These are phyloP conservation scores for Manis crassicaudata DNA, from an alignment of 2,797 vertebrate species.

Conservation along the genomic window DNA sequence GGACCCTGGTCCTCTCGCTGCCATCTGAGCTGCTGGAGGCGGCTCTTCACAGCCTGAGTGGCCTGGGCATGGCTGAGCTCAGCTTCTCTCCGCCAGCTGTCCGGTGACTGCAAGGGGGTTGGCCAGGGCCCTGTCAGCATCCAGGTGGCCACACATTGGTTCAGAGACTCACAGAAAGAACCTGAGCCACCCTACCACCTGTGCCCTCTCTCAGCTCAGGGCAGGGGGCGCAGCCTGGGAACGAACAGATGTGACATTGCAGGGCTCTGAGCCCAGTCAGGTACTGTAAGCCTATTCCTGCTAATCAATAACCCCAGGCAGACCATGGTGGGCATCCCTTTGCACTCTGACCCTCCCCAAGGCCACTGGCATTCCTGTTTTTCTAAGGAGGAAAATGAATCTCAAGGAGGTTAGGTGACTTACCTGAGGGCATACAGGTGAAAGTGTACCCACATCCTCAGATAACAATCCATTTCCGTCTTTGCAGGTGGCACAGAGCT, in stretches of 20 bases:
- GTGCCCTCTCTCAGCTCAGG: neutral
- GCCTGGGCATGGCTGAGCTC: too few relatives aligned
- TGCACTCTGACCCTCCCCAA: neutral
- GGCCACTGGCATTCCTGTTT: neutral
- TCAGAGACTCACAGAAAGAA: too few relatives aligned
- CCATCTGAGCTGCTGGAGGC: neutral
- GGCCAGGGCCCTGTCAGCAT: neutral
- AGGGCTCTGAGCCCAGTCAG: neutral
- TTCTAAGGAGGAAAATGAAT: neutral
- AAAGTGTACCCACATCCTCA: neutral
- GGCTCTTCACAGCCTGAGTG: neutral
- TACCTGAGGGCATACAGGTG: neutral
- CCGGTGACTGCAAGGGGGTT: neutral
- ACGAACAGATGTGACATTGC: neutral
- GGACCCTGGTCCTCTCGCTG: neutral
- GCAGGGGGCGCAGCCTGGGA: rapidly evolving
- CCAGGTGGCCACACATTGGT: rapidly evolving
- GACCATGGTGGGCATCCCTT: neutral
- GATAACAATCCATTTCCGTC: neutral
- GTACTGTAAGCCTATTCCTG: neutral
- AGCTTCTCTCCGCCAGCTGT: too few relatives aligned
- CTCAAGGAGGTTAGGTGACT: neutral
- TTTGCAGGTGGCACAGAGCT: neutral
- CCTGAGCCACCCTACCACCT: neutral
- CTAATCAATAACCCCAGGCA: too few relatives aligned